Conservation (phyloP, 2,888 invertebrate genomes). For the Lasioglossum leucozonium region DNA sequence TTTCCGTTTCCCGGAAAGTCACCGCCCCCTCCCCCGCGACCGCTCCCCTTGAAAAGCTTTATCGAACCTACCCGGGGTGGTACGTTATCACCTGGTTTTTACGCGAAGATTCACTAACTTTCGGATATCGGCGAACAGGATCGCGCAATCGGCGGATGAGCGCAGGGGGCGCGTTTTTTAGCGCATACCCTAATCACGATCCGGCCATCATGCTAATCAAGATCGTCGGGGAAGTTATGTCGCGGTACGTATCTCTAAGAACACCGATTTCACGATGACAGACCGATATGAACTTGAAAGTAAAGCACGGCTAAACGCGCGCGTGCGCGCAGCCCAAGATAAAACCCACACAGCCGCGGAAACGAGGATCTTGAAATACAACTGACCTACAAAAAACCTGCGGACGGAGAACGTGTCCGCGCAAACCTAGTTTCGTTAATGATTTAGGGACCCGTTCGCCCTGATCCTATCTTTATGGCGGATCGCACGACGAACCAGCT, state of each 20-base stretch:
- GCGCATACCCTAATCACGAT: not conserved
- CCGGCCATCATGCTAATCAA: not conserved
- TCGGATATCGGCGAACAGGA: slow-evolving; percentile 50
- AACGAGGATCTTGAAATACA: slow-evolving; percentile 46
- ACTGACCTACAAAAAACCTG: slow-evolving; percentile 33
- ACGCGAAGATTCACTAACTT: slow-evolving; percentile 47
- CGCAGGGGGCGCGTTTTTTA: slow-evolving; percentile 11
- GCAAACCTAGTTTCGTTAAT: not conserved
- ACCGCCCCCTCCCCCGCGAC: too few relatives aligned
- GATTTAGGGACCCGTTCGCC: not conserved
- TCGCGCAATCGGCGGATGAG: slow-evolving; percentile 50
- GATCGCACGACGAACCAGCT: not conserved
- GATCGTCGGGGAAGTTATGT: slow-evolving; percentile 12
- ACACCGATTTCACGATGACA: slow-evolving; percentile 22
- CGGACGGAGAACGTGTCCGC: slow-evolving; percentile 9
- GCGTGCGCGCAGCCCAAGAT: slow-evolving; percentile 13
- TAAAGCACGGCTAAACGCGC: slow-evolving; percentile 18
- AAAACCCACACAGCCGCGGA: slow-evolving; percentile 12
- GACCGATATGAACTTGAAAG: slow-evolving; percentile 26
- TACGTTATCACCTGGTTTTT: slow-evolving; percentile 44
- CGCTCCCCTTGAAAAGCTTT: slow-evolving; percentile 32
- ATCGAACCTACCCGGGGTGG: slow-evolving; percentile 32
- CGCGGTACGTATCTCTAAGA: not conserved
- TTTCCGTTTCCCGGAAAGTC: not conserved
- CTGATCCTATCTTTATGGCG: not conserved